phyloP scores from a whole-genome alignment of 2,888 invertebrate genomes.

The Thera obeliscata region DNA sequence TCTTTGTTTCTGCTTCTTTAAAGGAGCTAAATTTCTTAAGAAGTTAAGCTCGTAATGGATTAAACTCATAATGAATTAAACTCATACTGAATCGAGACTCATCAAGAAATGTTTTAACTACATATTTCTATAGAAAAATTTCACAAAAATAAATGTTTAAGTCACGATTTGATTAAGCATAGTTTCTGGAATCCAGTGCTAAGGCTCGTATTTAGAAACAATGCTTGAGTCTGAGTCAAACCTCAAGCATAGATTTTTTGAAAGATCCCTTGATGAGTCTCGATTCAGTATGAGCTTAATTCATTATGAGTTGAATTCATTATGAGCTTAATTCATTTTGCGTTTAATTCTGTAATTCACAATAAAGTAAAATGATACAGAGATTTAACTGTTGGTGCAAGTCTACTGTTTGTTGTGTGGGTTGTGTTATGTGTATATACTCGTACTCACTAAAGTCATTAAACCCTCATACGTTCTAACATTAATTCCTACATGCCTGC shows the following conservation, averaged over 20 bases:
- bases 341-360: not conserved
- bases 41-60: too few species aligned
- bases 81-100: not conserved
- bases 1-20: too few species aligned
- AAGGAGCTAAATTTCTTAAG: too few species aligned
- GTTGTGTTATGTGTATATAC: constrained; percentile 74
- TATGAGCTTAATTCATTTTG: too few species aligned
- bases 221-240: not conserved
- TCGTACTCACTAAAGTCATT: constrained; percentile 43
- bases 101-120: too few species aligned
- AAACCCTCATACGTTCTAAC: constrained; percentile 53
- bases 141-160: too few species aligned
- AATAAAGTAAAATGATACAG: not conserved
- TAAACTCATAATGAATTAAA: too few species aligned
- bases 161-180: too few species aligned
- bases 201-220: not conserved
- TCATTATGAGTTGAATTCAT: too few species aligned
- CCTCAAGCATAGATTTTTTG: not conserved
- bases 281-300: not conserved
- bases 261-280: not conserved
- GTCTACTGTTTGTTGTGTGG: constrained; percentile 54
- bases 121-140: too few species aligned
- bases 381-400: constrained; percentile 10
- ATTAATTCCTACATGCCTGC: constrained; percentile 65
- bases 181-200: not conserved